These are phyloP conservation scores for Graptemys geographica DNA, from an alignment of 2,797 vertebrate species.

Conservation along the genomic window DNA sequence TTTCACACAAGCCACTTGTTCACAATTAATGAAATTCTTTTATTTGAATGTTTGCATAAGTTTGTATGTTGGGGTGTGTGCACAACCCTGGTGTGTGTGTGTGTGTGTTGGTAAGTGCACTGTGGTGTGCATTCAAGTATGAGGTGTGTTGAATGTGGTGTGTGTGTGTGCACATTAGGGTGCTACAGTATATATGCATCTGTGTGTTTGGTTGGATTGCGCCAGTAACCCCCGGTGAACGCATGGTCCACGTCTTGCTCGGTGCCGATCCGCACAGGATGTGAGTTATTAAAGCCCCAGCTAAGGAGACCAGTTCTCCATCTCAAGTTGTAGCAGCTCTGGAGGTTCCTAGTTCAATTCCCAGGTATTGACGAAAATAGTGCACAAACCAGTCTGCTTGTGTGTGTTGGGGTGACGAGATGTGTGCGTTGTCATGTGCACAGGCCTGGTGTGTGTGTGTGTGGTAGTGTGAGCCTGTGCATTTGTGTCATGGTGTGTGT, in stretches of 20 bases:
- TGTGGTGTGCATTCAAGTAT: too few relatives aligned
- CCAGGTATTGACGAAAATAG: too few relatives aligned
- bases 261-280: not conserved
- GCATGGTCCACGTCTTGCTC: not conserved
- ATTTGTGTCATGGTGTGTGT: not conserved
- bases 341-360: not conserved
- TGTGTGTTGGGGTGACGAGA: not conserved
- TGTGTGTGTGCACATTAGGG: not conserved
- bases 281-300: not conserved
- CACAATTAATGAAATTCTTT: not conserved
- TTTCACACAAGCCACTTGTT: not conserved
- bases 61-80: not conserved
- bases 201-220: not conserved
- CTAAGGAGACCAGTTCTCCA: not conserved
- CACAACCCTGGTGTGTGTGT: not conserved
- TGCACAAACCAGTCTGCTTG: not conserved
- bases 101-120: too few relatives aligned
- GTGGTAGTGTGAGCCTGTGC: not conserved
- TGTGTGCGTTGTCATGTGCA: not conserved
- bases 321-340: not conserved
- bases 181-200: not conserved
- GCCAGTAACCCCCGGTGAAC: not conserved
- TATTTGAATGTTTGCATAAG: not conserved
- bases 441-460: not conserved
- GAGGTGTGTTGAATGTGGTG: not conserved